Evolutionary conservation across 2,797 vertebrate genomes (phyloP).

Genomic region (Stomatorhinus walkeri): DNA sequence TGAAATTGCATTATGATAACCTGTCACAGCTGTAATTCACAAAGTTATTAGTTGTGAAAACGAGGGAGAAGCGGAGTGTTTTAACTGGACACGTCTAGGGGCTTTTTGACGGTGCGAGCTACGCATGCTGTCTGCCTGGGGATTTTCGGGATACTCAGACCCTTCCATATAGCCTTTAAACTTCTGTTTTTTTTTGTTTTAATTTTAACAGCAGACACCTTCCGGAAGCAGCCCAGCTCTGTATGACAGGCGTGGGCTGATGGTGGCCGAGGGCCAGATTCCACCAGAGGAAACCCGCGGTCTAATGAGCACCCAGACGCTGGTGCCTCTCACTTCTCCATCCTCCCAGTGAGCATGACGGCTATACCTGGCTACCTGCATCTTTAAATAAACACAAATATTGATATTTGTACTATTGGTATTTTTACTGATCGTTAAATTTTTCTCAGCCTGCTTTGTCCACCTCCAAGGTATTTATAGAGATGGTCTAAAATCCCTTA

Average conservation of each 20-base stretch:
- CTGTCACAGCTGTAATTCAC: slow-evolving; percentile 68
- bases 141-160: slow-evolving; percentile 36
- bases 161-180: slow-evolving; percentile 55
- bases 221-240: neutral
- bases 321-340: neutral
- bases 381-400: neutral
- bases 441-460: neutral
- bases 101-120: slow-evolving; percentile 44
- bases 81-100: slow-evolving; percentile 34
- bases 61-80: slow-evolving; percentile 30
- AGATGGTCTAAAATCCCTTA: neutral
- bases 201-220: neutral
- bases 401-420: neutral
- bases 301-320: neutral
- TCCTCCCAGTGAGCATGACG: neutral
- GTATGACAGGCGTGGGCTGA: neutral
- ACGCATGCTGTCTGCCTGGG: slow-evolving; percentile 39
- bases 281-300: neutral
- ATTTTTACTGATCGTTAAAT: neutral
- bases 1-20: slow-evolving; percentile 77
- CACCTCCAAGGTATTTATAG: neutral
- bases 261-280: neutral
- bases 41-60: slow-evolving; percentile 58
- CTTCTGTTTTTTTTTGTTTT: slow-evolving; percentile 44
- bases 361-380: neutral